Base-by-base conservation (phyloP, 2,113 vertebrate species). In the Chaetodon trifascialis region DNA sequence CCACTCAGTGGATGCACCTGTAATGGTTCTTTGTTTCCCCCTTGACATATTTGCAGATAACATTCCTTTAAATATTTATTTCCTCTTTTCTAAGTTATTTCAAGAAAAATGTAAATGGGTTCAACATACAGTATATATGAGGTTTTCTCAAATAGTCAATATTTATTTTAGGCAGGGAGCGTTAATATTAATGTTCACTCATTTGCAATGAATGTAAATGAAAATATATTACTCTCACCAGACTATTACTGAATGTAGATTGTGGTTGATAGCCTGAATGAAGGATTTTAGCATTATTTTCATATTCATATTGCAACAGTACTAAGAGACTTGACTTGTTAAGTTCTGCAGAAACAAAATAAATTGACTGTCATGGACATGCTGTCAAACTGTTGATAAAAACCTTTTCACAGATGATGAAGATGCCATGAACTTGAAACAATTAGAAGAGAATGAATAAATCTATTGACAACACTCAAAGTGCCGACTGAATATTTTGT, bases 211-310 rank as follows among this genome's bases (percentile, higher is more conserved):
- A 70, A 36, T 68, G 17, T 14, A 14, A 36, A 75, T 36, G 14
- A 73, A 42, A 19, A 25, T 15, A 2, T 64, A 11, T 40, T 16
- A 11, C 10, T 46, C 15, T 63, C 51, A 58, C 25, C 49, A 58
- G 49, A 59, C 52, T 23, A 55, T 38, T 34, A 38, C 56, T 70
- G 82, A 81, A 65, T 87, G 77, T 80, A 56, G 54, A 36, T 1
- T 17, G n/a, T 47, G 38, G 38, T 17, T 44, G 44, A 17, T 17
- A 7, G 30, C 16, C 23, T 60, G 15, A 25, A 60, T 40, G 44
- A 30, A n/a, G 1, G 11, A 30, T 51, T 44, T 34, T 64, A 36
- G 23, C 11, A 6, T 19, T 65, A 25, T 73, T 36, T 62, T 62
- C n/a, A 23, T 58, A 38, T 72, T 65, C 38, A 38, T 52, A 47